These are phyloP conservation scores for Antedon mediterranea DNA, from an alignment of 53 echinoderm and acorn worm genomes.

Conservation along the genomic window DNA sequence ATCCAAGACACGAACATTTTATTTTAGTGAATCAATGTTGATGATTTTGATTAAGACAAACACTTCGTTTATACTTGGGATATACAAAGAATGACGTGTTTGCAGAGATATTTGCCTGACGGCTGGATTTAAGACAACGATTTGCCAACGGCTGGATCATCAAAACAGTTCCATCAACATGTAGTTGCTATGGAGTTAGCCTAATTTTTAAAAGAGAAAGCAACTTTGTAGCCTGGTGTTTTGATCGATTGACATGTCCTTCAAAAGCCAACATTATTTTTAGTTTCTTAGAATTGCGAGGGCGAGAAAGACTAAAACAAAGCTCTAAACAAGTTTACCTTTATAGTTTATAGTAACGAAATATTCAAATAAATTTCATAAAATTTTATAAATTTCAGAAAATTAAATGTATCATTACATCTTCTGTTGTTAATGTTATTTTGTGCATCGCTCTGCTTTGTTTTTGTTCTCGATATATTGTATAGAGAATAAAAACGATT, in stretches of 20 bases:
- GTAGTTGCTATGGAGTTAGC: not conserved
- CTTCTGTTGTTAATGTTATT: too few relatives aligned
- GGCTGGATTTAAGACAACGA: too few relatives aligned
- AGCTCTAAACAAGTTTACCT: too few relatives aligned
- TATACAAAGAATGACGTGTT: not conserved
- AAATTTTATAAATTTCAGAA: too few relatives aligned
- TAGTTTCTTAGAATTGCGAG: not conserved
- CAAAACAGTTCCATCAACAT: not conserved
- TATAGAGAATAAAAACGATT: too few relatives aligned
- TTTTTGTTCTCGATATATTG: too few relatives aligned
- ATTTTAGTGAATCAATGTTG: not conserved
- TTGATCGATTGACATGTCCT: not conserved
- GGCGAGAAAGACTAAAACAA: too few relatives aligned
- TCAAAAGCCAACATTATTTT: not conserved
- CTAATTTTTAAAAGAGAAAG: not conserved
- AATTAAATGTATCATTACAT: too few relatives aligned
- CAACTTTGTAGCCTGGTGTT: not conserved
- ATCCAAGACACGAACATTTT: not conserved
- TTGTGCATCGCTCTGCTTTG: too few relatives aligned
- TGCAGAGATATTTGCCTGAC: not conserved
- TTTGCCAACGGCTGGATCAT: not conserved
- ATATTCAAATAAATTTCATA: too few relatives aligned
- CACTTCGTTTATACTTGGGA: not conserved
- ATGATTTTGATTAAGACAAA: not conserved
- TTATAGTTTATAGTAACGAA: too few relatives aligned